Evolutionary conservation across 53 echinoderm and acorn worm species (phyloP), one percentile per base, ranked within the genome.

Genomic region (Actinopyga echinites): DNA sequence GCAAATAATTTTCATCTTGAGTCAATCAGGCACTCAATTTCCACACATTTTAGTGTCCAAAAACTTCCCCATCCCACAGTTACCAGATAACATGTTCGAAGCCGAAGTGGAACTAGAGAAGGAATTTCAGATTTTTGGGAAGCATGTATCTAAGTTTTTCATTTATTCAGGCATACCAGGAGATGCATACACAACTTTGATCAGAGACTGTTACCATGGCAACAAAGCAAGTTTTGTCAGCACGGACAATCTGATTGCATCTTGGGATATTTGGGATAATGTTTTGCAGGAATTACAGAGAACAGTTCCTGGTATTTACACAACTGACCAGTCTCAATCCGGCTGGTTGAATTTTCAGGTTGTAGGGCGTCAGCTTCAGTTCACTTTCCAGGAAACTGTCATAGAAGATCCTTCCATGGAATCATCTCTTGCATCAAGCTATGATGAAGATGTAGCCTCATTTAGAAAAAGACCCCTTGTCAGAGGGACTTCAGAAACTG

Each of bases 211-310:
- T 74, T 97, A 83, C 43, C 64, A 37, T 56, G 97, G 97, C 12
- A 77, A 97, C 21, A 79, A 86, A 61, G 85, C 90, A 15, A 90
- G 83, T 38, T 97, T 97, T 69, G 86, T 97, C 20, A 92, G 90
- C 24, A 90, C 92, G 22, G 58, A 86, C 0, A 91, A 90, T 45
- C 73, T 97, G 29, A 87, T 92, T 86, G 92, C 90, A 9, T 92
- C 94, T 6, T 97, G 97, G 97, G 74, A 69, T 3, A 92, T 97
- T 29, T 97, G 97, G 97, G 88, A 90, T 7, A 90, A 87, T 2
- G 64, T 92, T 20, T 82, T 97, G 3, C 30, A 79, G 23, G 89
- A 56, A 34, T 11, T 97, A 1, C 57, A 75, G 28, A 75, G 56
- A 2, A 56, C 67, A 29, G 65, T 33, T 20, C 97, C 97, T 2